These are phyloP conservation scores for Bactericera cockerelli DNA, from an alignment of 1,140 invertebrate genomes.

Conservation along the genomic window DNA sequence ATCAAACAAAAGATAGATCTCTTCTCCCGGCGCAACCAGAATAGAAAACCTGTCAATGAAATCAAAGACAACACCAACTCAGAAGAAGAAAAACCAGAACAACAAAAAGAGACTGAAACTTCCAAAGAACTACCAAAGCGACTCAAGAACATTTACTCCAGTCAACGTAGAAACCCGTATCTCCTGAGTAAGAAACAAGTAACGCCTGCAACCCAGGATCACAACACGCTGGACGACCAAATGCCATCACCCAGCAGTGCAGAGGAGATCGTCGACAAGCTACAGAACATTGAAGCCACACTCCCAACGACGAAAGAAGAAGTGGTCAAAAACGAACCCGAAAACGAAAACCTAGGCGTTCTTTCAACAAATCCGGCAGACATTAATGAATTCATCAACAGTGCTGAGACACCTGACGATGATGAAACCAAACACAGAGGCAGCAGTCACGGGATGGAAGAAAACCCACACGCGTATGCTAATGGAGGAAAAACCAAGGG, in stretches of 20 bases:
- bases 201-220: not conserved
- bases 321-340: not conserved
- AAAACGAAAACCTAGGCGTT: not conserved
- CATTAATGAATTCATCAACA: not conserved
- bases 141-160: not conserved
- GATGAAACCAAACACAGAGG: not conserved
- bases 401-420: no score
- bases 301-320: slow-evolving; percentile 1
- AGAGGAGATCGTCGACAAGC: not conserved
- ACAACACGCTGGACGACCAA: not conserved
- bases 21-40: not conserved
- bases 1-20: slow-evolving; percentile 2
- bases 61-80: not conserved
- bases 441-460: not conserved
- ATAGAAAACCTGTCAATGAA: not conserved
- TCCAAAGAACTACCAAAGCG: not conserved
- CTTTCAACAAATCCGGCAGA: not conserved
- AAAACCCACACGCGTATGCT: not conserved
- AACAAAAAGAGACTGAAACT: not conserved
- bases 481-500: not conserved
- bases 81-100: not conserved
- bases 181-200: not conserved
- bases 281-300: not conserved
- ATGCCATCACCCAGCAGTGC: not conserved
- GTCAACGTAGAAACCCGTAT: not conserved